phyloP scores from a whole-genome alignment of 2,888 invertebrate genomes.

The Microchrysa polita region DNA sequence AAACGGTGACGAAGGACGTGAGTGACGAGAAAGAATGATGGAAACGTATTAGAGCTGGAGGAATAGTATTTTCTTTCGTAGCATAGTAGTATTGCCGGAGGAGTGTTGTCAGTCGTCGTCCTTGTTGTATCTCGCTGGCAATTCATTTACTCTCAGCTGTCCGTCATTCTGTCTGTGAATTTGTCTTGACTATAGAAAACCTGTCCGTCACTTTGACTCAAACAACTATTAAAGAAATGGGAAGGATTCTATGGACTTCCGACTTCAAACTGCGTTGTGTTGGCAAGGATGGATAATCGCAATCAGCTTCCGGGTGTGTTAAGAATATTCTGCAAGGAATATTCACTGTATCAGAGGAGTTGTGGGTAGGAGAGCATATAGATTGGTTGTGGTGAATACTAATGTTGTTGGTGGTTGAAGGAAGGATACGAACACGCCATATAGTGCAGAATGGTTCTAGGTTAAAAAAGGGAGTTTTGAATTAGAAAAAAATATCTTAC shows the following conservation, averaged over 20 bases:
- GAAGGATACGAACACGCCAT: too few relatives aligned
- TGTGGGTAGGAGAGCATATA: too few relatives aligned
- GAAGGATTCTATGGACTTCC: conserved; percentile 8
- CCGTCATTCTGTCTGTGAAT: conserved; percentile 65
- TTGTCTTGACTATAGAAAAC: conserved; percentile 59
- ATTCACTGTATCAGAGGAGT: too few relatives aligned
- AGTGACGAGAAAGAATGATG: conserved; percentile 29
- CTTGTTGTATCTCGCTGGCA: conserved; percentile 29
- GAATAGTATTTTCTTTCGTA: too few relatives aligned
- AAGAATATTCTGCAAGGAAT: too few relatives aligned
- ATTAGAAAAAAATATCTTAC: too few relatives aligned
- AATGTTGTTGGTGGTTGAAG: too few relatives aligned
- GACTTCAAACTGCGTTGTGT: neutral
- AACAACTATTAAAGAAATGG: conserved; percentile 34
- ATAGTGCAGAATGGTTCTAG: too few relatives aligned
- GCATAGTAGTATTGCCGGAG: neutral
- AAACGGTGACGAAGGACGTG: conserved; percentile 16
- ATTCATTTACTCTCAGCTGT: conserved; percentile 62
- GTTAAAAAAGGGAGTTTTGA: too few relatives aligned
- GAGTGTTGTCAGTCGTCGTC: conserved; percentile 19
- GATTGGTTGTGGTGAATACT: too few relatives aligned
- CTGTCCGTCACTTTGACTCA: conserved; percentile 61
- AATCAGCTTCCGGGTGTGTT: neutral
- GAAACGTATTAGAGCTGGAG: conserved; percentile 30
- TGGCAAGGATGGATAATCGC: neutral